phyloP scores from a whole-genome alignment of 1,140 invertebrate genomes.

The Drosophila nasuta region DNA sequence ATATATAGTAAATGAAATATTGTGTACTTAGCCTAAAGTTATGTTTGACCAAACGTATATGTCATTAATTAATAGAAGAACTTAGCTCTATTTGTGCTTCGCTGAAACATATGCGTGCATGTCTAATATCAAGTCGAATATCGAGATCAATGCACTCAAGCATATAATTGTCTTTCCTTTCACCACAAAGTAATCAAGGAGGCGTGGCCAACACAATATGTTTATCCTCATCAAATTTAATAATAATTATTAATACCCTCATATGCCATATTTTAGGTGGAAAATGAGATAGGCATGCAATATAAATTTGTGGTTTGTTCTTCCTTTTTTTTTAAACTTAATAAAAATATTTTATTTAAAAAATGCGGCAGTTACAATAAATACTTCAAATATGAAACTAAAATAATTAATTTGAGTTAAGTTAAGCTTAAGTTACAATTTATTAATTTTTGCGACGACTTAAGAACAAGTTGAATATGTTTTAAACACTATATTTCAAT shows the following conservation, averaged over 20 bases:
- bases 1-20: too few species aligned
- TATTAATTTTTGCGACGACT: too few species aligned
- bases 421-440: too few species aligned
- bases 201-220: neutral
- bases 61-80: neutral
- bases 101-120: neutral
- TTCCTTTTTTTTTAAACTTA: neutral
- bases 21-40: too few species aligned
- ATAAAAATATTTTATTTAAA: too few species aligned
- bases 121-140: neutral
- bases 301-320: neutral
- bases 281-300: neutral
- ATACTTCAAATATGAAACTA: too few species aligned
- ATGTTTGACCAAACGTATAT: neutral
- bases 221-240: conserved; percentile 12
- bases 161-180: conserved; percentile 1
- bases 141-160: neutral
- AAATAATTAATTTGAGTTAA: too few species aligned
- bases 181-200: neutral
- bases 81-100: neutral
- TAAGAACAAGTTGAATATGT: too few species aligned
- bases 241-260: conserved; percentile 3
- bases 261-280: neutral
- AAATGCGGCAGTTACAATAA: too few species aligned
- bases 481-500: too few species aligned